Evolutionary conservation across 1,140 invertebrate genomes (phyloP).

Genomic region (Maniola jurtina): DNA sequence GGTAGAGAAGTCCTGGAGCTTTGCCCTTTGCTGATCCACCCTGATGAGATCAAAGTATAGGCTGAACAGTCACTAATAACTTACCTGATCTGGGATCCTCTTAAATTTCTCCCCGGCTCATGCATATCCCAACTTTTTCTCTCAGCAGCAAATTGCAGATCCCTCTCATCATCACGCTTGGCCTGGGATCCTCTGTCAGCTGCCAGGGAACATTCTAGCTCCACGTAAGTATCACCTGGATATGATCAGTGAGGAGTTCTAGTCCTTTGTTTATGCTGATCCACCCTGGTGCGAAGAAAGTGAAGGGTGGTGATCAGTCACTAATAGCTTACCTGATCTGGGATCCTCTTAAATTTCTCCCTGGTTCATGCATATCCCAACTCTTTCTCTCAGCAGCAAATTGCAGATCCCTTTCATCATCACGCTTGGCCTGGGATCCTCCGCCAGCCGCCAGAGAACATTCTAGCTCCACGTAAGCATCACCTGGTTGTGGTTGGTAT

Average conservation of each 20-base stretch:
- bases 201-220: constrained; percentile 52
- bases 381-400: constrained; percentile 42
- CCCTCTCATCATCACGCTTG: constrained; percentile 51
- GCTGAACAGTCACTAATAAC: background rate
- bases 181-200: constrained; percentile 36
- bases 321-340: constrained; percentile 42
- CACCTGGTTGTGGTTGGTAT: constrained; percentile 47
- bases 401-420: constrained; percentile 51
- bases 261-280: too few species aligned
- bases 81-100: constrained; percentile 55
- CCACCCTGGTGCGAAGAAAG: background rate
- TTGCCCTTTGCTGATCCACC: too few species aligned
- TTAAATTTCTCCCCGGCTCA: constrained; percentile 51
- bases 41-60: too few species aligned
- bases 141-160: constrained; percentile 46
- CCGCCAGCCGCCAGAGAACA: constrained; percentile 41
- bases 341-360: constrained; percentile 52
- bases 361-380: constrained; percentile 52
- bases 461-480: constrained; percentile 58
- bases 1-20: too few species aligned
- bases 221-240: constrained; percentile 54
- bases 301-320: too few species aligned
- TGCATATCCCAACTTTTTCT: constrained; percentile 44
- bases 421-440: constrained; percentile 41
- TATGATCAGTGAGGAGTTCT: constrained; percentile 43